Base-by-base conservation (phyloP, 2,888 invertebrate genomes). In the Operophtera brumata region DNA sequence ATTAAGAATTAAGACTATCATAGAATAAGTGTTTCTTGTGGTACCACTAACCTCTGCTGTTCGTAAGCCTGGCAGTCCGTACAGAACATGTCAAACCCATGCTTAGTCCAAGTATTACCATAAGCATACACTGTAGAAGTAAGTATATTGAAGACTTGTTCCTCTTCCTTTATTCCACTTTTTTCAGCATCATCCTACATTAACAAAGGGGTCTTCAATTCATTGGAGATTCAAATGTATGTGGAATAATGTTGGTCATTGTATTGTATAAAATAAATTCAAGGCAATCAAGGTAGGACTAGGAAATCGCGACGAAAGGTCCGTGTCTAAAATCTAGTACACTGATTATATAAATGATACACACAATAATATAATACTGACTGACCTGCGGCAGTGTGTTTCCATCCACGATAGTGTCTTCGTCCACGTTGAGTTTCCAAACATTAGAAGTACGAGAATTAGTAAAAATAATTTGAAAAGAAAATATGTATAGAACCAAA, bases 401-500 rank as follows among this genome's bases (percentile, higher is more conserved):
- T 42, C 91, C 93, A 71, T 94, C 94, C 56, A 94, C 92, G 56
- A 95, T 94, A 85, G 94, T 93, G 48, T 94, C 94, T 76, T 93
- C 94, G 70, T 95, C 94, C 46, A 92, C 87, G 79, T 94, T 96
- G 57, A 97, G 86, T 85, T 94, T 94, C 96, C 96, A 97, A 77
- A 95, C 91, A 69, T 94, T 94, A 48, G 96, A 96, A 12, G 96
- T 95, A 67, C 95, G 92, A 34, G 96, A 96, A 86, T 96, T 96
- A 64, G 94, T 95, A 54, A 82, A 82, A 70, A 94, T 91, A 72
- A 94, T 92, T 86, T 94, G 93, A 77, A 94, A 92, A 65, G 93
- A 93, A 80, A 94, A 91, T 76, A 94, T 91, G 80, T 94, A 94
- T 71, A 94, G 82, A 74, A 93, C 91, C 84, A 94, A 91, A 88